These are phyloP conservation scores for Athetis lepigone DNA, from an alignment of 2,888 invertebrate species.

Conservation along the genomic window DNA sequence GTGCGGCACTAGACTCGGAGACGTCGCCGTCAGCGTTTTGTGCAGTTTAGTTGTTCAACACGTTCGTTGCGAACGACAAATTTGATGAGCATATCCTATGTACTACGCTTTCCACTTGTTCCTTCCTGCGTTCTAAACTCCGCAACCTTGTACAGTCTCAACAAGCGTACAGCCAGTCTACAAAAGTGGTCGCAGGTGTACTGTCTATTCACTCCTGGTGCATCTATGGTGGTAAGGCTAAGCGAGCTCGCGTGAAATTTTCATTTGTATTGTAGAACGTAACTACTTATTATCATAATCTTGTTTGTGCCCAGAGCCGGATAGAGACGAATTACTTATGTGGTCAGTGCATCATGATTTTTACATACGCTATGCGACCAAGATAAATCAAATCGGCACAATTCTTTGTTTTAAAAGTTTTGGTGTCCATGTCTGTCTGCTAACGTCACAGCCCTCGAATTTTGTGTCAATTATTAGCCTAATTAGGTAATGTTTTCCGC, in stretches of 20 bases:
- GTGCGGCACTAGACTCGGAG: constrained; percentile 24
- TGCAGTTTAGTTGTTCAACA: constrained; percentile 31
- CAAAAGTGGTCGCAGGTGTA: constrained; percentile 1
- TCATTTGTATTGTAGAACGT: constrained; percentile 27
- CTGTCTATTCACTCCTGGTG: background rate
- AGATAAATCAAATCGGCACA: background rate
- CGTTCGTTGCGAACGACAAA: constrained; percentile 16
- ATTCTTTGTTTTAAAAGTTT: no score
- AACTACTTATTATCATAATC: constrained; percentile 13
- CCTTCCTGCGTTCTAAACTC: background rate
- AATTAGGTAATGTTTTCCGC: constrained; percentile 9
- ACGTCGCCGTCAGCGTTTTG: constrained; percentile 45
- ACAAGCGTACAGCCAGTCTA: constrained; percentile 1
- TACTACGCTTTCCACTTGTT: background rate
- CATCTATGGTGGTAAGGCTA: constrained; percentile 1
- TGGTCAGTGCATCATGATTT: background rate
- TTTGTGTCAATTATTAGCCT: constrained; percentile 6
- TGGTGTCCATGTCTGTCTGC: background rate
- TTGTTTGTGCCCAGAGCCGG: background rate
- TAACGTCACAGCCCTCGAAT: background rate
- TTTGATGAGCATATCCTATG: constrained; percentile 7
- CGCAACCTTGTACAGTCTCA: background rate
- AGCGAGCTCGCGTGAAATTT: background rate
- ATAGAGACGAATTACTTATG: background rate
- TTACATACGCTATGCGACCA: no score